A percentile compares a stretch with the other conserved stretches of the same genome.
Conservation (phyloP, 1,140 invertebrate species). For the Drosophila simulans region DNA sequence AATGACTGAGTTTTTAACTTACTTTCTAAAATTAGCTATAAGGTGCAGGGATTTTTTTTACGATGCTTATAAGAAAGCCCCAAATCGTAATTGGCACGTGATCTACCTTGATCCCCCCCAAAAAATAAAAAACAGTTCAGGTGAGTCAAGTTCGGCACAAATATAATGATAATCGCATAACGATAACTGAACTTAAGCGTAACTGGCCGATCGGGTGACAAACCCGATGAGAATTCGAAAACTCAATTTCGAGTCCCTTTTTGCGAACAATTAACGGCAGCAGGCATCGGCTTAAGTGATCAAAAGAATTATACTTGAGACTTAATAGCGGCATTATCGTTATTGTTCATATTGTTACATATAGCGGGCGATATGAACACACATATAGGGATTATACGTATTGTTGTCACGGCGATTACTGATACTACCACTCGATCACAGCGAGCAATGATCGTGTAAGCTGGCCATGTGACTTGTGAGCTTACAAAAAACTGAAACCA, state of each 20-base stretch:
- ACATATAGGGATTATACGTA: conserved; percentile 12
- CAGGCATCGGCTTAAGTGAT: conserved; percentile 58
- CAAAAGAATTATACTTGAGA: conserved; percentile 62
- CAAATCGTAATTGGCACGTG: not conserved
- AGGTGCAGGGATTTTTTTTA: not conserved
- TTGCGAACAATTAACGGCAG: conserved; percentile 60
- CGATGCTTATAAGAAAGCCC: not conserved
- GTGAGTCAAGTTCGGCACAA: conserved; percentile 25
- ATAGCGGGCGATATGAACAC: not conserved
- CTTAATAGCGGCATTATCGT: conserved; percentile 56
- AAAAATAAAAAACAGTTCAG: conserved; percentile 3
- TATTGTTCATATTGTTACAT: conserved; percentile 21
- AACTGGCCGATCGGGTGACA: conserved; percentile 24
- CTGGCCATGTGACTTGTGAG: conserved; percentile 61
- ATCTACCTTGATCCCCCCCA: conserved; percentile 24
- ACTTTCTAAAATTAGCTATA: too few relatives aligned
- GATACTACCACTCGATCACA: conserved; percentile 52
- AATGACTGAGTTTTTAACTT: not conserved
- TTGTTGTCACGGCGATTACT: conserved; percentile 44
- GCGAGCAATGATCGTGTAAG: conserved; percentile 63
- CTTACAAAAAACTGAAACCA: conserved; percentile 10
- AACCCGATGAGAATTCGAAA: conserved; percentile 6
- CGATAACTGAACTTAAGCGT: not conserved
- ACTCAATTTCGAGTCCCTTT: conserved; percentile 1
- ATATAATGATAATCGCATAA: conserved; percentile 23